phyloP scores from a whole-genome alignment of 2,113 vertebrate genomes.

The Xenopus laevis region DNA sequence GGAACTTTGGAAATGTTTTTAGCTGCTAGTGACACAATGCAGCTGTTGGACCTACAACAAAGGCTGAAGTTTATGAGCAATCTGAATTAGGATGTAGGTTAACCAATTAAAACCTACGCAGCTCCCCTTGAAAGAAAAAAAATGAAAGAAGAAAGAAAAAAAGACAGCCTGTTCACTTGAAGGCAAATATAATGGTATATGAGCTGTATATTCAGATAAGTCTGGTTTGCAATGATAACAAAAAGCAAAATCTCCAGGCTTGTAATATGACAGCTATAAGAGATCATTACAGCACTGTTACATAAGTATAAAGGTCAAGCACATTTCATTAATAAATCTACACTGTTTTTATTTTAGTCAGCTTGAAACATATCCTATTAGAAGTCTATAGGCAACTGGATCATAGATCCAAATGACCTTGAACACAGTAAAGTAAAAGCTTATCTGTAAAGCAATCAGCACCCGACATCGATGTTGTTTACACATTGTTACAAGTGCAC shows the following conservation, averaged over 20 bases:
- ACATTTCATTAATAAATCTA: constrained; percentile 74
- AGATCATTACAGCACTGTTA: constrained; percentile 45
- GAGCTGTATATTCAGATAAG: neutral
- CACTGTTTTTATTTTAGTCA: constrained; percentile 72
- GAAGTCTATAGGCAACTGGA: constrained; percentile 79
- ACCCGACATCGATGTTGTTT: constrained; percentile 77
- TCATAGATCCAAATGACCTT: constrained; percentile 90
- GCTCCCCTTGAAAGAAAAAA: constrained; percentile 43
- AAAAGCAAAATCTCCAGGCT: constrained; percentile 15
- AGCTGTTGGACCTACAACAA: constrained; percentile 94
- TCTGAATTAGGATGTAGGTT: constrained; percentile 96
- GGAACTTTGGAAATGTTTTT: constrained; percentile 89
- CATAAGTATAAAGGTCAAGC: constrained; percentile 75
- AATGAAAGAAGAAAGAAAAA: constrained; percentile 33
- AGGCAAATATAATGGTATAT: neutral
- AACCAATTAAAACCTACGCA: constrained; percentile 87
- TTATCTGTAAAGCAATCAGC: constrained; percentile 91
- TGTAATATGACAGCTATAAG: constrained; percentile 45
- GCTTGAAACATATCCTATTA: constrained; percentile 78
- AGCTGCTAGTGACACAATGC: constrained; percentile 94
- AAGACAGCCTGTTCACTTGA: constrained; percentile 48
- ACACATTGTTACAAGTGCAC: constrained; percentile 77
- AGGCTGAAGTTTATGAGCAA: constrained; percentile 84
- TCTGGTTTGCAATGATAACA: constrained; percentile 11
- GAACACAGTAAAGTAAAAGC: constrained; percentile 83